Percentiles rank a stretch among this genome's conserved stretches.
phyloP scores from a whole-genome alignment of 2,797 vertebrate species.

The Hippocampus kuda region DNA sequence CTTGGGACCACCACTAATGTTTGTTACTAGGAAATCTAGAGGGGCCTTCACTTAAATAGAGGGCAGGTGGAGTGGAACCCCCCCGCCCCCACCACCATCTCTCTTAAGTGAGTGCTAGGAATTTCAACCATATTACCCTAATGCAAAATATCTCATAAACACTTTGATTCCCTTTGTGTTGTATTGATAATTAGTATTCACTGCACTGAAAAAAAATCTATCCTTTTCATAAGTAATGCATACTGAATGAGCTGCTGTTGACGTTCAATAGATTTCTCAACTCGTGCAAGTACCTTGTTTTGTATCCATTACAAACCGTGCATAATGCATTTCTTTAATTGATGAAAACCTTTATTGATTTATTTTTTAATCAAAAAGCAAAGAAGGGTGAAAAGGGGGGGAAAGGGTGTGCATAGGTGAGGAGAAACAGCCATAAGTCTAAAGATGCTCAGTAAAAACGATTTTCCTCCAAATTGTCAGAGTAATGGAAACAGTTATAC shows the following conservation, averaged over 20 bases:
- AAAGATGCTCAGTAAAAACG: not conserved
- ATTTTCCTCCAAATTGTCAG: slow-evolving; percentile 17
- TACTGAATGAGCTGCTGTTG: slow-evolving; percentile 37
- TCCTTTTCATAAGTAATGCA: slow-evolving; percentile 48
- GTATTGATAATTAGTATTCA: slow-evolving; percentile 32
- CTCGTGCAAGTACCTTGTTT: slow-evolving; percentile 39
- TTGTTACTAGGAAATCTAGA: not conserved
- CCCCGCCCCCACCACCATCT: not conserved
- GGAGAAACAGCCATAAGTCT: not conserved
- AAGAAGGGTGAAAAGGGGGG: not conserved
- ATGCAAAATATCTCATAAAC: slow-evolving; percentile 30
- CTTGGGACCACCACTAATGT: not conserved
- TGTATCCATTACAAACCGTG: slow-evolving; percentile 59
- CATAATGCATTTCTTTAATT: slow-evolving; percentile 54
- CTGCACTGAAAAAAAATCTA: slow-evolving; percentile 41
- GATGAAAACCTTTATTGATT: too few species aligned
- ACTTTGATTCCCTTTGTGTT: slow-evolving; percentile 12
- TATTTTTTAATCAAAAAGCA: slow-evolving; percentile 43
- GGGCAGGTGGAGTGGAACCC: not conserved
- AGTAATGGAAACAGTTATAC: slow-evolving; percentile 36
- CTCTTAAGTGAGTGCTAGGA: slow-evolving; percentile 11
- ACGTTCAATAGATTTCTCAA: slow-evolving; percentile 46
- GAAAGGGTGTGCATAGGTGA: not conserved
- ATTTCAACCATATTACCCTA: slow-evolving; percentile 20
- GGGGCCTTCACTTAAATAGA: slow-evolving; percentile 5